Base-by-base conservation (phyloP, 1,140 invertebrate species). In the Calephelis nemesis region DNA sequence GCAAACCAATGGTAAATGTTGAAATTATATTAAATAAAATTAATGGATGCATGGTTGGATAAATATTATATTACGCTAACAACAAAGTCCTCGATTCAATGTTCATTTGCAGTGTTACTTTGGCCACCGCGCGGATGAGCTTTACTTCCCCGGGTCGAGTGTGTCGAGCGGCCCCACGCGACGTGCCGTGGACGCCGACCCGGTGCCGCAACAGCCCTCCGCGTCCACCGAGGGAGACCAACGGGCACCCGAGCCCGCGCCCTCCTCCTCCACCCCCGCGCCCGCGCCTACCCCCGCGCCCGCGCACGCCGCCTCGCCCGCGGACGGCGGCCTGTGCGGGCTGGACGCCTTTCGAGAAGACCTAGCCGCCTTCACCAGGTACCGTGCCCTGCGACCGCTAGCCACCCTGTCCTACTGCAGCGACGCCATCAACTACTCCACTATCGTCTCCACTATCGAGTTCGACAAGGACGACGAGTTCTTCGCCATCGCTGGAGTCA, bases 391-490 rank as follows among this genome's bases (percentile, higher is more conserved):
- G 62, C 92, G 96, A 42, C 94, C 96, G 11, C 91, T 99, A 9
- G 97, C 97, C 1, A 97, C 97, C 1, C 91, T 99, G 3, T 97
- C 97, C 75, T 99, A 99, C 86, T 97, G 97, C 52, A 96, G 95
- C 76, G 98, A 99, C 88, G 94, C 97, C 13, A 92, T 92, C 72
- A 97, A 97, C 79, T 96, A 96, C 82, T 97, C 97, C 1, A 98
- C 97, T 30, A 99, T 99, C 78, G 98, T 99, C 0, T 98, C 98
- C 8, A 98, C 97, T 75, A 98, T 99, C 75, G 98, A 99, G 90
- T 99, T 99, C 92, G 98, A 99, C 83, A 97, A 98, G 88, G 98
- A 99, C 87, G 96, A 97, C 85, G 98, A 99, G 92, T 98, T 96
- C 90, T 99, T 99, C 92, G 98, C 98, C 0, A 98, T 99, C 74